Base-by-base conservation (phyloP, 2,888 invertebrate genomes). In the Hydroisotoma schaefferi region DNA sequence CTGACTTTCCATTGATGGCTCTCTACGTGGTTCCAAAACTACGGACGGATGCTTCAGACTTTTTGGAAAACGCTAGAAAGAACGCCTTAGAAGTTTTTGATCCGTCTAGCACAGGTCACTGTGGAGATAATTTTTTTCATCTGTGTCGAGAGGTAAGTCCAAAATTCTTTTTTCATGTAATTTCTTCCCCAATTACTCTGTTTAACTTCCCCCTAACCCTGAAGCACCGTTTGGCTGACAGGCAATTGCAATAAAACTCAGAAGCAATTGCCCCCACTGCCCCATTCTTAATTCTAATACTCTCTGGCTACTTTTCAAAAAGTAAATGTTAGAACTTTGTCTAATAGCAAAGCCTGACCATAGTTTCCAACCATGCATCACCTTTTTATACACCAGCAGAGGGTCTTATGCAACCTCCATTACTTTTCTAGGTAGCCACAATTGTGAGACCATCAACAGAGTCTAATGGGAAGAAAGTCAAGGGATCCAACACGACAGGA, bases 1-100 rank as follows among this genome's bases (percentile, higher is more conserved):
- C 90, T 37, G 91, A 92, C 75, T 93, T 92, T 75, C 92, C 92
- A 15, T 91, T 92, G 79, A 92, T 93, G 80, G 85, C 90, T 15
- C 90, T 91, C 77, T 92, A 91, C 79, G 84, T 92, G 74, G 87
- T 93, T 78, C 92, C 92, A 77, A 90, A 90, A 59, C 84, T 85
- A 66, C 88, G 88, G 79, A 87, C 88, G 52, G 91, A 92, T 78
- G 90, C 90, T 55, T 81, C 87, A 73, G 84, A 87, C 70, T 91
- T 92, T 79, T 90, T 91, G 78, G 86, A 88, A 75, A 88, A 87
- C 75, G 85, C 92, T 76, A 84, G 91, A 75, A 84, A 87, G 76
- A 87, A 89, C 74, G 88, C 90, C 63, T 78, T 92, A 76, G 85
- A 84, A 72, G 90, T 90, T 78, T 91, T 93, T 76, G 91, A 92